Percentiles rank a stretch among this genome's conserved stretches.
Conservation (phyloP, 2,888 invertebrate species). For the Ceraclea dissimilis region DNA sequence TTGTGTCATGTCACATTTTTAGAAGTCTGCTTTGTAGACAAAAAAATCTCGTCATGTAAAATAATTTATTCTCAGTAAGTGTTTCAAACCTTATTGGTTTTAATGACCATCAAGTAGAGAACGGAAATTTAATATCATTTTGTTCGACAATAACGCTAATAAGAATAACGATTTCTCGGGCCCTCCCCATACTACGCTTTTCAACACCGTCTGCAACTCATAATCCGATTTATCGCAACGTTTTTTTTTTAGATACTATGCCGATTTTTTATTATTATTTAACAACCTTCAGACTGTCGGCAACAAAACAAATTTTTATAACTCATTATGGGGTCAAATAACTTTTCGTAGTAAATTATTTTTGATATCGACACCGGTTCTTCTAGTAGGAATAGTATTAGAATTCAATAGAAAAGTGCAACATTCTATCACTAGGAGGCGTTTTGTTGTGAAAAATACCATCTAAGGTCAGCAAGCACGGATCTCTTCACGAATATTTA, state of each 20-base stretch:
- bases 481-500: too few species aligned
- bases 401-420: neutral
- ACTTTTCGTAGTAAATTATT: neutral
- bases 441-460: too few species aligned
- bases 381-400: neutral
- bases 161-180: neutral
- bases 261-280: neutral
- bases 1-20: too few species aligned
- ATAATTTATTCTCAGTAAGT: too few species aligned
- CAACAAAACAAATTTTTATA: neutral
- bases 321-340: neutral
- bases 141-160: neutral
- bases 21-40: too few species aligned
- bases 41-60: too few species aligned
- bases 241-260: neutral
- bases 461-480: too few species aligned
- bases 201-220: neutral
- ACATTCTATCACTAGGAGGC: too few species aligned
- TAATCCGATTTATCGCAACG: neutral
- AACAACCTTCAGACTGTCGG: neutral
- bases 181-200: neutral
- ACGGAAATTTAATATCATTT: too few species aligned
- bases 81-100: too few species aligned
- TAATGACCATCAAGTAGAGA: too few species aligned
- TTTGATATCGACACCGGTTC: neutral